A percentile compares a stretch with the other conserved stretches of the same genome.
These are phyloP conservation scores for Amblyornis subalaris DNA, from an alignment of 2,113 vertebrate species.

Conservation along the genomic window DNA sequence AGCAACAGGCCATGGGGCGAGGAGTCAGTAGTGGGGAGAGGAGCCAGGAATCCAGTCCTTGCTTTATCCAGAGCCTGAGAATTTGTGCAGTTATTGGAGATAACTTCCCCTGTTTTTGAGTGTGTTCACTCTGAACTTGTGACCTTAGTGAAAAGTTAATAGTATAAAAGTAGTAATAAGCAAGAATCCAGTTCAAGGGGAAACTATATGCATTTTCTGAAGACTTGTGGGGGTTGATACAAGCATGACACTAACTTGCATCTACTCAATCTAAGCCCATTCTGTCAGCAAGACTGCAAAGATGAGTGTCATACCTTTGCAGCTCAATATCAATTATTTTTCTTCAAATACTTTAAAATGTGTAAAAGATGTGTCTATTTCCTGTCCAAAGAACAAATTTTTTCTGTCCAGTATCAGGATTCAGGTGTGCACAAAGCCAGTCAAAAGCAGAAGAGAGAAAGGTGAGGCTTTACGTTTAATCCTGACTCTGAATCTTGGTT, in stretches of 20 bases:
- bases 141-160: neutral
- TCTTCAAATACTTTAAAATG: neutral
- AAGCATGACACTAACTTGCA: neutral
- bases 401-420: neutral
- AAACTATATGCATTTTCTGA: neutral
- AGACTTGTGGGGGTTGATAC: neutral
- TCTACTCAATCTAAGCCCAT: neutral
- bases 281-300: neutral
- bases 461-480: neutral
- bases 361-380: neutral
- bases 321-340: neutral
- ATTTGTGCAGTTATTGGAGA: neutral
- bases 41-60: neutral
- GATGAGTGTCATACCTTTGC: neutral
- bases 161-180: neutral
- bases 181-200: neutral
- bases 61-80: neutral
- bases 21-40: neutral
- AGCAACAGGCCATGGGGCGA: accelerated
- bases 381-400: neutral
- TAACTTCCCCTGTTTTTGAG: neutral
- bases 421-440: neutral
- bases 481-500: neutral
- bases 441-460: neutral
- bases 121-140: neutral